Base-by-base conservation (phyloP, 2,797 vertebrate species). In the Tympanoctomys barrerae region DNA sequence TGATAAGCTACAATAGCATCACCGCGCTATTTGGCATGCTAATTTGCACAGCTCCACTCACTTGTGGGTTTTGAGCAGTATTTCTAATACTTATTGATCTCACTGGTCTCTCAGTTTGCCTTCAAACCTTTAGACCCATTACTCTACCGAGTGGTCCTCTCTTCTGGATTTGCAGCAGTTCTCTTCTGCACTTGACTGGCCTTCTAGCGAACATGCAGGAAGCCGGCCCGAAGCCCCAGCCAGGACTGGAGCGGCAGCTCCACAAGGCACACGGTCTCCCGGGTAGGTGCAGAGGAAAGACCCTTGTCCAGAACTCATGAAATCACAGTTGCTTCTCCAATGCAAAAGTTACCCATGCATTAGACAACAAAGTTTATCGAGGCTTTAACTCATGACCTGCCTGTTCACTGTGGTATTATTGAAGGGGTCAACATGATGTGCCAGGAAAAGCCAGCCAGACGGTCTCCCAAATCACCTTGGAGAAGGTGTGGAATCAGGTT, bases 181-280 rank as follows among this genome's bases (percentile, higher is more conserved):
- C 94, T 90, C 78, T 14, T 57, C 42, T 42, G 16, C 3, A 22
- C 14, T 22, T 2, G 19, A 24, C 11, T 64, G 46, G 33, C 16
- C 4, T 31, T 22, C 3, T 26, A 2, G 5, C 31, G 42, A 57
- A 31, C 3, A 28, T 1, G 0, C 1, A 2, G 2, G 0, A 33
- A 62, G 1, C 42, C n/a, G 22, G 26, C 19, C 31, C 2, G 22
- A 62, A 61, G 59, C 24, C 28, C 66, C 7, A 26, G 2, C 5
- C 12, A 11, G 33, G 42, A 49, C 7, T 18, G 19, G 21, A 54
- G 7, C n/a, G 13, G 28, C 4, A 31, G 31, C 14, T 84, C 3
- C 19, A 24, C 2, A 18, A 7, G 26, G 39, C 80, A 14, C 18
- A n/a, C 4, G 61, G 19, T 26, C 39, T 70, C 46, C 42, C 12